Evolutionary conservation across 2,888 invertebrate species (phyloP).

Genomic region (Andrena bicolor): DNA sequence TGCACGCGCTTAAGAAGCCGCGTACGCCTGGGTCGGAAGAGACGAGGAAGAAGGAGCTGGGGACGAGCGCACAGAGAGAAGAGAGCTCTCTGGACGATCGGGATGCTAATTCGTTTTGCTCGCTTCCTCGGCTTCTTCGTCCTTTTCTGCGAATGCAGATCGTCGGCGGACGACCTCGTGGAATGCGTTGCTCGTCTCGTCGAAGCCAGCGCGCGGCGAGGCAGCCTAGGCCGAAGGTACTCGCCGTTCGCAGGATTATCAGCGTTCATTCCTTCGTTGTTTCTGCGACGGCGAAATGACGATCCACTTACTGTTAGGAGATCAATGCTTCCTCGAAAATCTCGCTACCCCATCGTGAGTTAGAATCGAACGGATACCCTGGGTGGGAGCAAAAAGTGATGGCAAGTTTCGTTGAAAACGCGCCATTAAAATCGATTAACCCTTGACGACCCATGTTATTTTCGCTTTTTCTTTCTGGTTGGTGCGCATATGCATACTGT

Average conservation of each 20-base stretch:
- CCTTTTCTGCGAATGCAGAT: conserved; percentile 78
- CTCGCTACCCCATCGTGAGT: background rate
- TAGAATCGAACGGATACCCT: background rate
- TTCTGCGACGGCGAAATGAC: conserved; percentile 18
- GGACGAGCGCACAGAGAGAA: conserved; percentile 23
- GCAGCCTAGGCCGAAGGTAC: conserved; percentile 58
- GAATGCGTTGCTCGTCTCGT: conserved; percentile 70
- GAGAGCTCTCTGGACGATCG: conserved; percentile 68
- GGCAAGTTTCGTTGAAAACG: background rate
- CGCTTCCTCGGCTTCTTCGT: conserved; percentile 74
- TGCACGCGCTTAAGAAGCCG: conserved; percentile 43
- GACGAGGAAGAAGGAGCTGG: conserved; percentile 23
- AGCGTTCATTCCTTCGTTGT: conserved; percentile 19
- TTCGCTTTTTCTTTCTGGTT: too few species aligned
- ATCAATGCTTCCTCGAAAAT: conserved; percentile 12
- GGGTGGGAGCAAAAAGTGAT: background rate
- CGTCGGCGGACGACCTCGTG: conserved; percentile 72
- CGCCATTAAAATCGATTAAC: background rate
- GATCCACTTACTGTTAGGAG: conserved; percentile 8
- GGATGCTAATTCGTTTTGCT: conserved; percentile 75
- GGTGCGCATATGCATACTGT: too few species aligned
- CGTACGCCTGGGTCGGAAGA: conserved; percentile 24
- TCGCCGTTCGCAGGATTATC: conserved; percentile 55
- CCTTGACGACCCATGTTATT: too few species aligned
- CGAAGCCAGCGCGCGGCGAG: conserved; percentile 61